These are phyloP conservation scores for Lordiphosa collinella DNA, from an alignment of 1,140 invertebrate genomes.

Conservation along the genomic window DNA sequence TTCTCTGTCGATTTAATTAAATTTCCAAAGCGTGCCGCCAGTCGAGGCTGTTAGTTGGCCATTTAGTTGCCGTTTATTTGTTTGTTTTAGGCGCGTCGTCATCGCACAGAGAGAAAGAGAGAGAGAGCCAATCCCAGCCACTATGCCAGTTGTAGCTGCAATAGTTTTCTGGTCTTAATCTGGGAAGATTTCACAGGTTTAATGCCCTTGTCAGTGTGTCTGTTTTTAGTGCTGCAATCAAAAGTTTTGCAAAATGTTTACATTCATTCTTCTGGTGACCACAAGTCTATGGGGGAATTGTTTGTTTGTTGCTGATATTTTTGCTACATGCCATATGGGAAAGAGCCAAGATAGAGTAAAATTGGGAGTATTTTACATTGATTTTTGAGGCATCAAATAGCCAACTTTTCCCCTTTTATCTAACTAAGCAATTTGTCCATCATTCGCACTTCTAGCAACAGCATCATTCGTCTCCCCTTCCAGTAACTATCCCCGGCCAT, in stretches of 20 bases:
- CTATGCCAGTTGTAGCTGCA: slow-evolving; percentile 37
- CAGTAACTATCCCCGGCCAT: slow-evolving; percentile 4
- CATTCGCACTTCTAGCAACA: neutral
- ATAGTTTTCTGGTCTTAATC: slow-evolving; percentile 6
- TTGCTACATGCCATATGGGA: slow-evolving; percentile 2
- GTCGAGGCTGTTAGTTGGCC: slow-evolving; percentile 53
- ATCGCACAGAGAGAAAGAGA: slow-evolving; percentile 15
- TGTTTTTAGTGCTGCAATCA: slow-evolving; percentile 66
- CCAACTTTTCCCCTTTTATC: too few relatives aligned
- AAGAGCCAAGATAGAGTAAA: too few relatives aligned
- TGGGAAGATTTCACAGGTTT: slow-evolving; percentile 51
- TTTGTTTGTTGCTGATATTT: slow-evolving; percentile 36
- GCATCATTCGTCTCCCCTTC: neutral
- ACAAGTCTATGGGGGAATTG: slow-evolving; percentile 47
- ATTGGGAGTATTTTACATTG: too few relatives aligned
- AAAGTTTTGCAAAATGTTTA: slow-evolving; percentile 69
- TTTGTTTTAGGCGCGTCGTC: slow-evolving; percentile 73
- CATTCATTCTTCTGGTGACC: slow-evolving; percentile 61
- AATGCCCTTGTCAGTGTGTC: slow-evolving; percentile 6
- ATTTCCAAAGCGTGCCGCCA: slow-evolving; percentile 68
- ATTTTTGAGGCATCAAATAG: too few relatives aligned
- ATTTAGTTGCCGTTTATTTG: slow-evolving; percentile 72
- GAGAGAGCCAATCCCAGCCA: slow-evolving; percentile 1
- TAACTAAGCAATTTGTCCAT: neutral
- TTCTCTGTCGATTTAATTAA: slow-evolving; percentile 67